phyloP scores from a whole-genome alignment of 2,797 vertebrate species.

The Myoxocephalus aenaeus region DNA sequence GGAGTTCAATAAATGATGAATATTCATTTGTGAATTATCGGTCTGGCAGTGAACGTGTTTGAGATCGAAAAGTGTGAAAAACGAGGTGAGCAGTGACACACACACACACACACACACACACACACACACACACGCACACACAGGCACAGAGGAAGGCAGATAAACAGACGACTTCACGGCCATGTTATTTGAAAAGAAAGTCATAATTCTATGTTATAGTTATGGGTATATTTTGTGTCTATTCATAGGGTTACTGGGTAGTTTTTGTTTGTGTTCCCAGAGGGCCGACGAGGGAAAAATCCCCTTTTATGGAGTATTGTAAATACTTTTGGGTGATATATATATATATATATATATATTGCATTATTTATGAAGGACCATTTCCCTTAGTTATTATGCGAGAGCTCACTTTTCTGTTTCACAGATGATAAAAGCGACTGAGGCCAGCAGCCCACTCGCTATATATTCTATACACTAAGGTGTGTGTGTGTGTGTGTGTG shows the following conservation, averaged over 20 bases:
- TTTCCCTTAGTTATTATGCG: not conserved
- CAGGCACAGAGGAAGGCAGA: not conserved
- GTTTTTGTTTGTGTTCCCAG: not conserved
- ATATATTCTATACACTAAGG: conserved; percentile 35
- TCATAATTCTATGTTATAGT: not conserved
- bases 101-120: not conserved
- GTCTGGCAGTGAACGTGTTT: conserved; percentile 35
- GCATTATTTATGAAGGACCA: not conserved
- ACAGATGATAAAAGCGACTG: not conserved
- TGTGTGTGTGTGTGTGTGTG: conserved; percentile 20
- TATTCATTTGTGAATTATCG: conserved; percentile 61
- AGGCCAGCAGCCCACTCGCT: not conserved
- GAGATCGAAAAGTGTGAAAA: conserved; percentile 38
- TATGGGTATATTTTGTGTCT: not conserved
- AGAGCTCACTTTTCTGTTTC: not conserved
- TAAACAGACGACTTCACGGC: not conserved
- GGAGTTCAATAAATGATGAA: conserved; percentile 55
- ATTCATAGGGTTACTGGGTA: not conserved
- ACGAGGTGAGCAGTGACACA: conserved; percentile 21
- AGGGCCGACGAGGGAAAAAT: not conserved
- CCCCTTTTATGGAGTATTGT: not conserved
- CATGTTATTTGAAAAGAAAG: not conserved
- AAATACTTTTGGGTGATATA: not conserved
- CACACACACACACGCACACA: not conserved
- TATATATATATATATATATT: too few relatives aligned